phyloP scores from a whole-genome alignment of 2,113 vertebrate genomes.

The Propithecus coquereli region DNA sequence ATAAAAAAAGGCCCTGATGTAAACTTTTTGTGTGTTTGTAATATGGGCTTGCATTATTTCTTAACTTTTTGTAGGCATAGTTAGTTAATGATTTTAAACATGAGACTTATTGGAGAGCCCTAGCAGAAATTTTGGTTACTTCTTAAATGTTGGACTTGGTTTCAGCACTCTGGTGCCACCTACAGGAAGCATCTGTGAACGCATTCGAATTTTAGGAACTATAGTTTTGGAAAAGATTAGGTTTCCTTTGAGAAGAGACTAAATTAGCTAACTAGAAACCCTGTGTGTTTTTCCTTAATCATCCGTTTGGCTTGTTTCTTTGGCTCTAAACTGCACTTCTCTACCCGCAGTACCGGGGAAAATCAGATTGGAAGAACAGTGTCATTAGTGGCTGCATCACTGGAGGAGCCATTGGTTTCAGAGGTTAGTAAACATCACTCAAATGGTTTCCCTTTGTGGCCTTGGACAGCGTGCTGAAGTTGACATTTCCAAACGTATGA shows the following conservation, averaged over 20 bases:
- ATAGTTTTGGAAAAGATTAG: not conserved
- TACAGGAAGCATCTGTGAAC: not conserved
- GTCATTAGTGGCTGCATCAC: constrained; percentile 97
- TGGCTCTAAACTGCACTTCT: constrained; percentile 39
- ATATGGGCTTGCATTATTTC: not conserved
- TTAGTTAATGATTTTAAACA: not conserved
- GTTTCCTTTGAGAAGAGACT: constrained; percentile 13
- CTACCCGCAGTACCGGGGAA: constrained; percentile 90
- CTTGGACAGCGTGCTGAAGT: not conserved
- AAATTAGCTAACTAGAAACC: not conserved
- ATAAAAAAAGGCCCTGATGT: not conserved
- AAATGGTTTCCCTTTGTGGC: constrained; percentile 14
- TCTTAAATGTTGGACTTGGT: not conserved
- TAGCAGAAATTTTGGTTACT: not conserved
- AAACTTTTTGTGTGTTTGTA: constrained; percentile 4
- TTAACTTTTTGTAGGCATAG: not conserved
- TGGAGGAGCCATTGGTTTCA: constrained; percentile 94
- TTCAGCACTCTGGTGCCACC: not conserved
- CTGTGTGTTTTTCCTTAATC: not conserved
- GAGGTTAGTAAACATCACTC: constrained; percentile 83
- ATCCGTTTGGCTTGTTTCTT: not conserved
- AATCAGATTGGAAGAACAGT: constrained; percentile 97
- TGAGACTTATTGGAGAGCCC: not conserved
- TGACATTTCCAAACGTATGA: not conserved
- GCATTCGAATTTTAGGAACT: not conserved